phyloP scores from a whole-genome alignment of 2,888 invertebrate genomes.

The Nephrotoma appendiculata region DNA sequence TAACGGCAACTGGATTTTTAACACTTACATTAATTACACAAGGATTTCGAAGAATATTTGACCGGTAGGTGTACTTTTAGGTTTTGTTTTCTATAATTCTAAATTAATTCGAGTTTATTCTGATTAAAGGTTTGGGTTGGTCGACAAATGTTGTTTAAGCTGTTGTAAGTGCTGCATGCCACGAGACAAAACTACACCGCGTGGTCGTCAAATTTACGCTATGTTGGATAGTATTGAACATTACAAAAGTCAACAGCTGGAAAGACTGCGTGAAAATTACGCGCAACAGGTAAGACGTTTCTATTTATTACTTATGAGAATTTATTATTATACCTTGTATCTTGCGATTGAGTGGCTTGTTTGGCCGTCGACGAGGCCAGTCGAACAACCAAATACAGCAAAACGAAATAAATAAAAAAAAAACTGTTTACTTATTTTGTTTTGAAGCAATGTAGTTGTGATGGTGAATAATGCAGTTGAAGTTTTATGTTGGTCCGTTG shows the following conservation, averaged over 20 bases:
- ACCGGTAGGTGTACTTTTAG: slow-evolving; percentile 39
- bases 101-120: not conserved
- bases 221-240: slow-evolving; percentile 84
- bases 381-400: no score
- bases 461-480: no score
- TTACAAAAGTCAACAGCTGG: slow-evolving; percentile 79
- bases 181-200: slow-evolving; percentile 54
- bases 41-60: slow-evolving; percentile 51
- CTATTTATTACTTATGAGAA: no score
- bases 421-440: no score
- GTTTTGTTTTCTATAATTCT: not conserved
- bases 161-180: slow-evolving; percentile 63
- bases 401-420: no score
- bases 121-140: slow-evolving; percentile 49
- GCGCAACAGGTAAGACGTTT: slow-evolving; percentile 56
- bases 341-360: no score
- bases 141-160: slow-evolving; percentile 39
- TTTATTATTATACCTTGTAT: no score
- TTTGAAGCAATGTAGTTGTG: no score
- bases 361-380: no score
- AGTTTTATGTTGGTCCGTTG: no score
- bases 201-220: slow-evolving; percentile 69
- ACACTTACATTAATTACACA: slow-evolving; percentile 66
- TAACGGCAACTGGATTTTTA: slow-evolving; percentile 66
- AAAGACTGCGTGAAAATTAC: slow-evolving; percentile 81